phyloP scores from a whole-genome alignment of 2,113 vertebrate genomes.

The Cottus gobio region DNA sequence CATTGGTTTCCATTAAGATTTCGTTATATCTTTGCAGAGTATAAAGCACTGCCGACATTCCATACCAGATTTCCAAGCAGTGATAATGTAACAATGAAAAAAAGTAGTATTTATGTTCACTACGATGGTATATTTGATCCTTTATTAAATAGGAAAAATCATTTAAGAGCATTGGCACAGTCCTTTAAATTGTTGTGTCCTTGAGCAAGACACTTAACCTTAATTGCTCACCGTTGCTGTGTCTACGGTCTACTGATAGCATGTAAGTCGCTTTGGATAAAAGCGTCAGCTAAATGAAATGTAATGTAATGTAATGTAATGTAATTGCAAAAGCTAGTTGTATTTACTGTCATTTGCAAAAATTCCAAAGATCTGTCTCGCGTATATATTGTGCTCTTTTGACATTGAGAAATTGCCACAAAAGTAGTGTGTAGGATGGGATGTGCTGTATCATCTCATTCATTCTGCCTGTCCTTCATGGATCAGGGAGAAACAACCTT shows the following conservation, averaged over 20 bases:
- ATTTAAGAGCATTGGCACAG: not conserved
- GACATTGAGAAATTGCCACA: slow-evolving; percentile 21
- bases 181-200: not conserved
- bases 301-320: too few species aligned
- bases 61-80: not conserved
- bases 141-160: not conserved
- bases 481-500: slow-evolving; percentile 36
- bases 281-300: too few species aligned
- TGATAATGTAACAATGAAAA: not conserved
- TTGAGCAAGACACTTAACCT: too few species aligned
- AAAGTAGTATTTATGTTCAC: not conserved
- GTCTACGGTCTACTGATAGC: too few species aligned
- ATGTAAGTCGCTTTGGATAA: too few species aligned
- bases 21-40: not conserved
- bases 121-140: not conserved
- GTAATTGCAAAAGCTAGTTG: not conserved
- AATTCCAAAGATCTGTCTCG: not conserved
- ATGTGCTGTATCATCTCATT: slow-evolving; percentile 38
- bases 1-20: not conserved
- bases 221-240: too few species aligned
- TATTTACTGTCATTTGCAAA: not conserved
- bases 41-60: too few species aligned
- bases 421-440: slow-evolving; percentile 8
- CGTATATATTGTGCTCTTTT: slow-evolving; percentile 6
- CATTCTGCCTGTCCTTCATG: slow-evolving; percentile 43